Base-by-base conservation (phyloP, 35 echinoderm and acorn worm genomes). In the Heliocidaris tuberculata region DNA sequence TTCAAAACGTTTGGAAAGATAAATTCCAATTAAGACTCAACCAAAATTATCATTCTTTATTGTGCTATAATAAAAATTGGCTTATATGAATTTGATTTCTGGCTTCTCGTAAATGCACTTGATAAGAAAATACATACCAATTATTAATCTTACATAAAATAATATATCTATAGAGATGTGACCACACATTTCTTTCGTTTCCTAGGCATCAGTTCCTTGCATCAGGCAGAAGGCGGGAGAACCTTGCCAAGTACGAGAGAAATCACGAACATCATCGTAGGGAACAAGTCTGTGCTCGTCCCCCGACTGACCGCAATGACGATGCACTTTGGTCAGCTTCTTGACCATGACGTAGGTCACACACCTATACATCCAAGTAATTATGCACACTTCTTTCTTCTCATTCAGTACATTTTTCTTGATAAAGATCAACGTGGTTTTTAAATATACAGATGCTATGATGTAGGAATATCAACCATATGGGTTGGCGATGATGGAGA, bases 301-400 rank as follows among this genome's bases (percentile, higher is more conserved):
- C 50, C 52, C 6, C 52, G 88, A 49, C 94, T 95, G 27, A 94
- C 86, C 31, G 59, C 49, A 30, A 91, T 96, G 31, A 92, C 60
- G 24, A 90, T 88, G 29, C 94, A 97, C 50, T 97, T 97, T 86
- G 97, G 97, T 47, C 97, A 97, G 47, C 94, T 97, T 30, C 35
- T 97, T 30, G 95, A 95, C 60, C 97, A 97, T 50, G 97, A 97
- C 92, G 92, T 97, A 6, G 95, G 95, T 32, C 97, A 96, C 85
- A 93, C 97, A 93, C 97, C 97, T 2, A 48, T 94, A 31, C 88
- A 96, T 61, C 50, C 56, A 27, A 91, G 96, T 97, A 86, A 78
- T 78, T 78, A 78, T 78, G 8, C 27, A 8, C 27, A n/a, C 7
- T n/a, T 27, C 6, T 78, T 0, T 0, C 2, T 78, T 42, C 35